These are phyloP conservation scores for Alsophila aescularia DNA, from an alignment of 2,888 invertebrate genomes.

Conservation along the genomic window DNA sequence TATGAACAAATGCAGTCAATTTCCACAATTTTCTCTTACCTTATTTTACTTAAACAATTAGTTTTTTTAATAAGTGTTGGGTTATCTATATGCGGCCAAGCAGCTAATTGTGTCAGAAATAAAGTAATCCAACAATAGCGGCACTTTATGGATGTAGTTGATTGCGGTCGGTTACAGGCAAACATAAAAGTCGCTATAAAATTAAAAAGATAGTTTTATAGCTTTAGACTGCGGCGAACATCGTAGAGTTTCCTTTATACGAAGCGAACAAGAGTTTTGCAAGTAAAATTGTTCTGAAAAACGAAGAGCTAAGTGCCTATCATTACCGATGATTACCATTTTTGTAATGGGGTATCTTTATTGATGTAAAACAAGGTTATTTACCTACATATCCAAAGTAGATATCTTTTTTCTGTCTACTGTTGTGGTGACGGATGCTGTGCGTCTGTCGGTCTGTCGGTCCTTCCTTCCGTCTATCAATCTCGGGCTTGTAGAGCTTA, in stretches of 20 bases:
- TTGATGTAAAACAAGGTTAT: no score
- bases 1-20: no score
- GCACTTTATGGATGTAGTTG: slow-evolving; percentile 33
- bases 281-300: slow-evolving; percentile 36
- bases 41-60: no score
- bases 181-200: slow-evolving; percentile 41
- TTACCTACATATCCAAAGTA: no score
- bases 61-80: background rate
- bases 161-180: slow-evolving; percentile 38
- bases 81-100: background rate
- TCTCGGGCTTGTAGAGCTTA: no score
- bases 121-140: slow-evolving; percentile 24
- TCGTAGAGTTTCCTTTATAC: slow-evolving; percentile 33
- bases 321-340: slow-evolving; percentile 33
- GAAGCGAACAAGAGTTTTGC: slow-evolving; percentile 35
- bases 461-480: no score
- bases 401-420: no score
- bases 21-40: no score
- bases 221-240: slow-evolving; percentile 35
- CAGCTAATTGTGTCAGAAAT: slow-evolving; percentile 19
- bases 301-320: slow-evolving; percentile 21
- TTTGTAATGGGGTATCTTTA: slow-evolving; percentile 22
- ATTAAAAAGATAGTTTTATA: slow-evolving; percentile 41
- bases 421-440: no score
- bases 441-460: no score